Conservation (phyloP, 2,888 invertebrate species). For the Oeneis ivallda region DNA sequence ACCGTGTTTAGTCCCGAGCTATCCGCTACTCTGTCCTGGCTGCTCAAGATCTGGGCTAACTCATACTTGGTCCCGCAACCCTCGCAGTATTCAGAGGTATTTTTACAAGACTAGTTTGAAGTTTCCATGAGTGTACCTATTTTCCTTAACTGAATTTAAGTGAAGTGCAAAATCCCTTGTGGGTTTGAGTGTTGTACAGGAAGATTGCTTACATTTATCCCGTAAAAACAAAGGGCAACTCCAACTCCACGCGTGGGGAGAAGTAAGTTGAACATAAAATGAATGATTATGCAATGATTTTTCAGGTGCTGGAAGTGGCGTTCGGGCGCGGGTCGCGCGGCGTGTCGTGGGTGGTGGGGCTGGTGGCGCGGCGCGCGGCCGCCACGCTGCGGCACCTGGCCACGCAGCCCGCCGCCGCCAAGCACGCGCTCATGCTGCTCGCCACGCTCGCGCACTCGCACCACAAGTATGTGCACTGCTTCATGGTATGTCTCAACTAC, state of each 20-base stretch:
- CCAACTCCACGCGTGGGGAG: too few species aligned
- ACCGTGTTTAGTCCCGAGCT: conserved; percentile 89
- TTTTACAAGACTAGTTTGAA: conserved; percentile 1
- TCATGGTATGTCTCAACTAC: conserved; percentile 46
- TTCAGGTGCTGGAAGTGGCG: conserved; percentile 55
- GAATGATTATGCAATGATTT: too few species aligned
- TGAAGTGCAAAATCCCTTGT: too few species aligned
- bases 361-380: conserved; percentile 54
- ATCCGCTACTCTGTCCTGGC: conserved; percentile 89
- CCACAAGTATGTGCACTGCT: conserved; percentile 46
- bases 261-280: too few species aligned
- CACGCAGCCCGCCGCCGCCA: conserved; percentile 56
- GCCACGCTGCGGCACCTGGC: conserved; percentile 57
- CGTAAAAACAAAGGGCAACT: too few species aligned
- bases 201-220: too few species aligned
- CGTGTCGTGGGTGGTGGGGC: conserved; percentile 61
- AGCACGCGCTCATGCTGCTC: conserved; percentile 57
- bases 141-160: too few species aligned
- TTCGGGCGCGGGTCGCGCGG: conserved; percentile 63
- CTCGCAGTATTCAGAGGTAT: conserved; percentile 64
- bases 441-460: conserved; percentile 56
- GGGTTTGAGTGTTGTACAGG: too few species aligned
- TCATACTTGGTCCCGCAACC: conserved; percentile 85
- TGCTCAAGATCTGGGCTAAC: conserved; percentile 88
- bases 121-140: background rate